These are phyloP conservation scores for Casuarius casuarius DNA, from an alignment of 2,113 vertebrate species.

Conservation along the genomic window DNA sequence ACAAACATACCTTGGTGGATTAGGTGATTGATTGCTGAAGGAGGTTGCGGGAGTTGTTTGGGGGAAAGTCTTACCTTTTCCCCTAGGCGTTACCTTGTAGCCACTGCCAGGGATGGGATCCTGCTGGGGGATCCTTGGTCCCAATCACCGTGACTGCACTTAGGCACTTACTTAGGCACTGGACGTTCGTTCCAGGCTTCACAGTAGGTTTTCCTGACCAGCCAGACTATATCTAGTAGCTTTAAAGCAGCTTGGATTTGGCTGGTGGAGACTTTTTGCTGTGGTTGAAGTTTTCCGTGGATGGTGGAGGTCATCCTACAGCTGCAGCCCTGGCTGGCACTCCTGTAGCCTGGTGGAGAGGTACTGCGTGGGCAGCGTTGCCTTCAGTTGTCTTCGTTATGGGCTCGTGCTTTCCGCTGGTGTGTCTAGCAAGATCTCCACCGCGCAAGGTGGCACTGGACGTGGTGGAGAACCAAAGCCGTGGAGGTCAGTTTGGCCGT, in stretches of 20 bases:
- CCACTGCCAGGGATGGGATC: accelerated
- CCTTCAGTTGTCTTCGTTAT: neutral
- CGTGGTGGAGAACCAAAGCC: accelerated
- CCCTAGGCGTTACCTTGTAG: neutral
- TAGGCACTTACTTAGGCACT: neutral
- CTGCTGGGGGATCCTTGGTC: neutral
- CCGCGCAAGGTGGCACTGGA: neutral
- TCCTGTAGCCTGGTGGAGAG: neutral
- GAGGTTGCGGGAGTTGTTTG: neutral
- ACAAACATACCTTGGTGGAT: neutral
- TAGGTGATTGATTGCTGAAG: neutral
- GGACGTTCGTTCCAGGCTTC: neutral
- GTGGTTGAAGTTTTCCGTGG: neutral
- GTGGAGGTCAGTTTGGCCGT: neutral
- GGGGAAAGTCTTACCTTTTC: neutral
- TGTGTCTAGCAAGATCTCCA: neutral
- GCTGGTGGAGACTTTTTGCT: neutral
- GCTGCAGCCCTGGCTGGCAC: neutral
- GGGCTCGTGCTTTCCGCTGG: neutral
- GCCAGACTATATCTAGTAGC: neutral
- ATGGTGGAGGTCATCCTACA: neutral
- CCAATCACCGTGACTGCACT: neutral
- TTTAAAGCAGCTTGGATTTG: neutral
- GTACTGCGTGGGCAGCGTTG: accelerated
- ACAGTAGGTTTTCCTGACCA: neutral